A percentile compares a stretch with the other conserved stretches of the same genome.
phyloP scores from a whole-genome alignment of 2,113 vertebrate species.

The Alexandromys fortis region DNA sequence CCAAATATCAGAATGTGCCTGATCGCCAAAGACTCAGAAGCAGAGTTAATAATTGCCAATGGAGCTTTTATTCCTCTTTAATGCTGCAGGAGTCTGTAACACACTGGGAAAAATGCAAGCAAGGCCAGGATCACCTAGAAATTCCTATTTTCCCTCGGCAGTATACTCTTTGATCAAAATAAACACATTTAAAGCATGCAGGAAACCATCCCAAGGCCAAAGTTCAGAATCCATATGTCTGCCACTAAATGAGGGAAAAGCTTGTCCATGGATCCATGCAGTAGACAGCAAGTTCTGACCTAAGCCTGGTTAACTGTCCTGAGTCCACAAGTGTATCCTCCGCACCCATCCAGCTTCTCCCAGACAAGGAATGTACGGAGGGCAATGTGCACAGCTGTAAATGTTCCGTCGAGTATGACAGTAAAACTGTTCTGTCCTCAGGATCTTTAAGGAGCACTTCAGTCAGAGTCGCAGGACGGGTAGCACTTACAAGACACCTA shows the following conservation, averaged over 20 bases:
- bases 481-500: background rate
- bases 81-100: background rate
- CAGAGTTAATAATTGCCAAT: background rate
- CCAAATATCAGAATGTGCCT: background rate
- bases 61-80: background rate
- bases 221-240: background rate
- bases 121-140: background rate
- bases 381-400: background rate
- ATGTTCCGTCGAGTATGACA: background rate
- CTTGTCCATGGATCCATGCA: fast-evolving
- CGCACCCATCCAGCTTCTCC: background rate
- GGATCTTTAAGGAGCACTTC: background rate
- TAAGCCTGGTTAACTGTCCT: background rate
- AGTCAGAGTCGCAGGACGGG: background rate
- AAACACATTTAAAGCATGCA: background rate
- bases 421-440: background rate
- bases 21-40: background rate
- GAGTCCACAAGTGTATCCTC: background rate
- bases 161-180: background rate
- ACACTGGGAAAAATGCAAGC: conserved; percentile 1
- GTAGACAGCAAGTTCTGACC: background rate
- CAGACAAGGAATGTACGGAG: background rate
- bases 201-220: background rate
- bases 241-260: background rate
- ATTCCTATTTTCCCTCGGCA: background rate